Evolutionary conservation across 2,888 invertebrate genomes (phyloP).

Genomic region (Acronicta alni): DNA sequence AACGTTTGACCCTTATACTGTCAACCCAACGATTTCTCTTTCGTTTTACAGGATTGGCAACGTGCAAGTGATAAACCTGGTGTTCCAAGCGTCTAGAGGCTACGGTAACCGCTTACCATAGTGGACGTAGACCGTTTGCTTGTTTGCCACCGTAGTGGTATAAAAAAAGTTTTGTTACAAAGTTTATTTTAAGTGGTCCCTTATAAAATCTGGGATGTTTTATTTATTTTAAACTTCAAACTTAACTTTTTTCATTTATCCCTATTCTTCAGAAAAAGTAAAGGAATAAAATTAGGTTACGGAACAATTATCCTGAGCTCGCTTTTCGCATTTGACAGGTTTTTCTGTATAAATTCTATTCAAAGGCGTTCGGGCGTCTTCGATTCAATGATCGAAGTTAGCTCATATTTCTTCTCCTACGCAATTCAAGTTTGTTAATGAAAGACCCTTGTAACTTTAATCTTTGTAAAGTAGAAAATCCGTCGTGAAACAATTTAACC

Average conservation of each 20-base stretch:
- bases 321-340: slow-evolving; percentile 43
- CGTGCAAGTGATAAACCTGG: too few species aligned
- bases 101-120: too few species aligned
- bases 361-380: slow-evolving; percentile 67
- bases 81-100: too few species aligned
- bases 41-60: too few species aligned
- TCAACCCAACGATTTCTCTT: too few species aligned
- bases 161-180: too few species aligned
- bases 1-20: too few species aligned
- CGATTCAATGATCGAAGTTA: slow-evolving; percentile 79
- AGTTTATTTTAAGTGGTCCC: too few species aligned
- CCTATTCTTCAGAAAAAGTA: slow-evolving; percentile 24
- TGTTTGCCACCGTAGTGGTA: too few species aligned
- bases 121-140: too few species aligned
- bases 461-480: slow-evolving; percentile 76
- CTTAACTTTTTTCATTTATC: slow-evolving; percentile 27
- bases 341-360: slow-evolving; percentile 65
- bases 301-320: slow-evolving; percentile 39
- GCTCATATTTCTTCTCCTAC: slow-evolving; percentile 80
- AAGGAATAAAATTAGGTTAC: slow-evolving; percentile 45
- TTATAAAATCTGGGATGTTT: slow-evolving; percentile 7
- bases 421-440: slow-evolving; percentile 81
- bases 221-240: slow-evolving; percentile 17
- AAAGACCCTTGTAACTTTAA: slow-evolving; percentile 79
- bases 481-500: slow-evolving; percentile 71